Conservation (phyloP, 2,113 vertebrate genomes). For the Crypturellus undulatus region DNA sequence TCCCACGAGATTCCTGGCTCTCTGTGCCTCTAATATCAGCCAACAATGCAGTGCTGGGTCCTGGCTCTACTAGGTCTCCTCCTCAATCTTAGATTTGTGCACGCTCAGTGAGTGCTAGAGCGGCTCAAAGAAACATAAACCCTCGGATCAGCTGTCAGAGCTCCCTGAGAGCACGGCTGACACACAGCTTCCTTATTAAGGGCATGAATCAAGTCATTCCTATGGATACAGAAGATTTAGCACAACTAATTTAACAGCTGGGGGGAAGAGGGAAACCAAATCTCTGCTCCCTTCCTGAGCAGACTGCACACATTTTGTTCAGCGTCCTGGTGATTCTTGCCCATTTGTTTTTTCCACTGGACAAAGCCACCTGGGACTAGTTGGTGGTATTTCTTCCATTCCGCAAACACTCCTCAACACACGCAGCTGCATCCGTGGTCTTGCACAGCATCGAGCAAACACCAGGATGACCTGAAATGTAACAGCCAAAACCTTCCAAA, state of each 20-base stretch:
- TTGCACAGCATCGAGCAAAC: background rate
- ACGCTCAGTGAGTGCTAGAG: background rate
- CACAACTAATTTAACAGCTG: background rate
- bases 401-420: background rate
- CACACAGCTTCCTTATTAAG: background rate
- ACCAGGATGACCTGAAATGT: no score
- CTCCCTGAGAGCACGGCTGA: background rate
- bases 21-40: background rate
- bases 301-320: background rate
- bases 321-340: background rate
- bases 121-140: background rate
- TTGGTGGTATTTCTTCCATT: background rate
- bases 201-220: background rate
- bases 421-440: background rate
- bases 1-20: background rate
- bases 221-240: background rate
- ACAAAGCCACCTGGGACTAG: background rate
- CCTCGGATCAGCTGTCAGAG: background rate
- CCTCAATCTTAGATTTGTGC: background rate
- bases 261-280: no score
- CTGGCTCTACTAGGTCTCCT: background rate
- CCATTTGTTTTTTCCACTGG: no score
- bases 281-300: background rate
- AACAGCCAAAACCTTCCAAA: no score
- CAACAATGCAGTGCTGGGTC: background rate